A percentile compares a stretch with the other conserved stretches of the same genome.
Conservation (phyloP, 2,888 invertebrate species). For the Falcaria lacertinaria region DNA sequence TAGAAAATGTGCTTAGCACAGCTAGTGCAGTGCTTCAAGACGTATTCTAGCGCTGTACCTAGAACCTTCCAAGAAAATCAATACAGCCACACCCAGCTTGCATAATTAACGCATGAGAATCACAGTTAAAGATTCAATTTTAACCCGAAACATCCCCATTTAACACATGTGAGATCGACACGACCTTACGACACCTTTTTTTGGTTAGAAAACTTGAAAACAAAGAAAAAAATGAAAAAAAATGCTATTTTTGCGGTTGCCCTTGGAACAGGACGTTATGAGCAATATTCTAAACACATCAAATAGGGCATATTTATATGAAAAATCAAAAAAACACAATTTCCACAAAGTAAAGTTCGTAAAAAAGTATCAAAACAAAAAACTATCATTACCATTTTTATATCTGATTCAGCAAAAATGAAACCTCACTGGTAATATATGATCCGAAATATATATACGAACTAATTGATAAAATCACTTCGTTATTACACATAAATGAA, state of each 20-base stretch:
- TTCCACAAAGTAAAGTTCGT: slow-evolving; percentile 63
- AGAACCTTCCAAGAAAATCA: slow-evolving; percentile 78
- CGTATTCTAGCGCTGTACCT: slow-evolving; percentile 69
- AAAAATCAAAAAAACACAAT: slow-evolving; percentile 49
- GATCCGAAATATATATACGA: slow-evolving; percentile 21
- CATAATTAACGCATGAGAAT: slow-evolving; percentile 64
- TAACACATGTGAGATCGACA: slow-evolving; percentile 68
- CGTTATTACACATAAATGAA: slow-evolving; percentile 42
- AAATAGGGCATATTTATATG: slow-evolving; percentile 20
- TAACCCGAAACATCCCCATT: slow-evolving; percentile 49
- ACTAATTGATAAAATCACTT: slow-evolving; percentile 37
- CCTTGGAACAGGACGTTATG: slow-evolving; percentile 8
- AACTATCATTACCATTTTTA: slow-evolving; percentile 80
- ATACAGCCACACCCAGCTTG: slow-evolving; percentile 79
- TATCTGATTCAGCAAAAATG: slow-evolving; percentile 33
- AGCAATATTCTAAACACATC: slow-evolving; percentile 10
- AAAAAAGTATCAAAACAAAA: slow-evolving; percentile 81
- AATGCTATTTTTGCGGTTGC: slow-evolving; percentile 34
- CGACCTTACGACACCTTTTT: slow-evolving; percentile 68
- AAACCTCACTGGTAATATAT: slow-evolving; percentile 16
- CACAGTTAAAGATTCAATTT: slow-evolving; percentile 37
- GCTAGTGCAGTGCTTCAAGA: slow-evolving; percentile 64
- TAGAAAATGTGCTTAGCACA: slow-evolving; percentile 47
- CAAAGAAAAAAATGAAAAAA: slow-evolving; percentile 69
- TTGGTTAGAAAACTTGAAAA: slow-evolving; percentile 76